A percentile compares a stretch with the other conserved stretches of the same genome.
Evolutionary conservation across 2,888 invertebrate genomes (phyloP).

Genomic region (Hyalella azteca): DNA sequence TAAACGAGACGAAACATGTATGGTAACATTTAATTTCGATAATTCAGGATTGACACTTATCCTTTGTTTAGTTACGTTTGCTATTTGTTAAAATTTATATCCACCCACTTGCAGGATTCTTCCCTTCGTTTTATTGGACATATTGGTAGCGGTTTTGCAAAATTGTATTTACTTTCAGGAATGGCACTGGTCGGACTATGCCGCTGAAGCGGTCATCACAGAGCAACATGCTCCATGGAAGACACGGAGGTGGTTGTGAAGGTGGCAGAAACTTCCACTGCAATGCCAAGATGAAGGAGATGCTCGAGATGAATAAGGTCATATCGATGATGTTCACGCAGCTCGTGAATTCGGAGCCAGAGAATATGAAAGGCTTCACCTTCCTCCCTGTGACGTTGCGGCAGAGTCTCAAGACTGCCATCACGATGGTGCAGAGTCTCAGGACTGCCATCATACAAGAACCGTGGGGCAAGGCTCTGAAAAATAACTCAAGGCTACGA

Average conservation of each 20-base stretch:
- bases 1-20: too few relatives aligned
- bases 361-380: not conserved
- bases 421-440: not conserved
- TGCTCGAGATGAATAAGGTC: slow-evolving; percentile 8
- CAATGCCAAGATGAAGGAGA: slow-evolving; percentile 6
- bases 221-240: not conserved
- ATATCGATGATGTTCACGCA: slow-evolving; percentile 1
- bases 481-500: not conserved
- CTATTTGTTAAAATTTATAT: too few relatives aligned
- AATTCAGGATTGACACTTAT: too few relatives aligned
- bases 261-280: not conserved
- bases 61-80: too few relatives aligned
- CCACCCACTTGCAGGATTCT: too few relatives aligned
- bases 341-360: not conserved
- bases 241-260: not conserved
- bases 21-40: too few relatives aligned
- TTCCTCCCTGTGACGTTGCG: slow-evolving; percentile 8
- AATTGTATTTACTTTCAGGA: too few relatives aligned
- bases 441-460: not conserved
- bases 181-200: too few relatives aligned
- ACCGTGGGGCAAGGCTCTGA: not conserved
- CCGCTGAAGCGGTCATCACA: not conserved
- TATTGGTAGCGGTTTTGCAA: too few relatives aligned
- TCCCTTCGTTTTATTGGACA: too few relatives aligned
- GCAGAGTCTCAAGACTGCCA: not conserved